These are phyloP conservation scores for Harpalus rufipes DNA, from an alignment of 2,888 invertebrate genomes.

Conservation along the genomic window DNA sequence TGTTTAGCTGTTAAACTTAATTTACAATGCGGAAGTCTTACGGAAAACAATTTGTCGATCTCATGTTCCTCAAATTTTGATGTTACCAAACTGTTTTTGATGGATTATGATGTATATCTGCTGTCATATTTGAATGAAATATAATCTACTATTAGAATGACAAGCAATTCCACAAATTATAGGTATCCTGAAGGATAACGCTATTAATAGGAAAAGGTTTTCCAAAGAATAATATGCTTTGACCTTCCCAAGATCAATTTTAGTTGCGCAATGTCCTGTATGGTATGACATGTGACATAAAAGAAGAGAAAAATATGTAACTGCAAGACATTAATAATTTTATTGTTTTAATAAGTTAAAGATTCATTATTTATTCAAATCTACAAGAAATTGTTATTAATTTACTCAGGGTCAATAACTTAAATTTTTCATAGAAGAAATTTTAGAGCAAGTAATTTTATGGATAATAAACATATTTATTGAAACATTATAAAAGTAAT, in stretches of 20 bases:
- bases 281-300: not conserved
- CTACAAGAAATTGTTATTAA: too few relatives aligned
- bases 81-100: slow-evolving; percentile 1
- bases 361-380: too few relatives aligned
- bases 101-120: slow-evolving; percentile 22
- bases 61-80: slow-evolving; percentile 14
- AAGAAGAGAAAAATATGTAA: not conserved
- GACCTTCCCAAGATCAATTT: slow-evolving; percentile 40
- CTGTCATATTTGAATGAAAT: not conserved
- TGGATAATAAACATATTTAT: too few relatives aligned
- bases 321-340: not conserved
- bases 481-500: too few relatives aligned
- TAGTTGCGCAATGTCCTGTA: slow-evolving; percentile 7
- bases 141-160: not conserved
- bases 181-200: slow-evolving; percentile 17
- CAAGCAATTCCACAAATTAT: slow-evolving; percentile 16
- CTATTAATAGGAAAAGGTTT: slow-evolving; percentile 12
- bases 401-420: too few relatives aligned
- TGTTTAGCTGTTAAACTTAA: slow-evolving; percentile 26
- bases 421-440: too few relatives aligned
- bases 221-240: slow-evolving; percentile 1
- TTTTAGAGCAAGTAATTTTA: too few relatives aligned
- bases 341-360: not conserved
- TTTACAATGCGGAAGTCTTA: slow-evolving; percentile 42
- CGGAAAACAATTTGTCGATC: slow-evolving; percentile 27